Percentiles rank a stretch among this genome's conserved stretches.
Evolutionary conservation across 2,888 invertebrate genomes (phyloP).

Genomic region (Cecidostiba fungosa): DNA sequence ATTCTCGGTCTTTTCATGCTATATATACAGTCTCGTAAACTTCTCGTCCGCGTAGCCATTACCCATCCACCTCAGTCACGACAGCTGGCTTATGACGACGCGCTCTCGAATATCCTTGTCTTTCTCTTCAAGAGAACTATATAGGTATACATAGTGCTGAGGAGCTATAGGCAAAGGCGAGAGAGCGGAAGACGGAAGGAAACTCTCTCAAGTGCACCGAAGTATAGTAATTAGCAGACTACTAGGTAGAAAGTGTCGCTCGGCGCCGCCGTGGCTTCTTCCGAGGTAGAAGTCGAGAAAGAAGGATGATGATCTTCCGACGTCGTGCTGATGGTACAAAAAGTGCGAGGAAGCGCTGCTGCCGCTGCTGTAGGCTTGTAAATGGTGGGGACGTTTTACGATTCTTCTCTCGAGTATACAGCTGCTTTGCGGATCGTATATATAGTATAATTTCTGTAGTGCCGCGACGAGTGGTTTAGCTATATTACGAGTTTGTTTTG

Average conservation of each 20-base stretch:
- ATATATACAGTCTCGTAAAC: neutral
- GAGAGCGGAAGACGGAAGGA: conserved; percentile 73
- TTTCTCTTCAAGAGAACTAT: neutral
- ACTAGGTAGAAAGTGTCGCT: conserved; percentile 60
- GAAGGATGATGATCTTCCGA: conserved; percentile 6
- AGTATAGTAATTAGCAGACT: conserved; percentile 70
- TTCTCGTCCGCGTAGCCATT: neutral
- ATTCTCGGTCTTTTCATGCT: neutral
- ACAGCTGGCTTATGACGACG: conserved; percentile 48
- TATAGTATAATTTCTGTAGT: neutral
- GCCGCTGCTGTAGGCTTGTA: neutral
- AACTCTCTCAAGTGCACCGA: conserved; percentile 69
- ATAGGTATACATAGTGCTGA: neutral
- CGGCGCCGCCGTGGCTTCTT: conserved; percentile 63
- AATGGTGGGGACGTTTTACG: neutral
- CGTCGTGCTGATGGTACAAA: conserved; percentile 18
- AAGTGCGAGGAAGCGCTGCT: conserved; percentile 2
- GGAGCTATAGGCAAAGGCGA: neutral
- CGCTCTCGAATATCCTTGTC: conserved; percentile 28
- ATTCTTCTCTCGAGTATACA: neutral
- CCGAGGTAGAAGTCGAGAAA: conserved; percentile 44
- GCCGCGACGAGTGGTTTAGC: neutral
- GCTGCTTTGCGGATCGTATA: no score
- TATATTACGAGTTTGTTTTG: neutral
- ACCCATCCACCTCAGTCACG: neutral